Base-by-base conservation (phyloP, 1,140 invertebrate genomes). In the Riptortus pedestris region DNA sequence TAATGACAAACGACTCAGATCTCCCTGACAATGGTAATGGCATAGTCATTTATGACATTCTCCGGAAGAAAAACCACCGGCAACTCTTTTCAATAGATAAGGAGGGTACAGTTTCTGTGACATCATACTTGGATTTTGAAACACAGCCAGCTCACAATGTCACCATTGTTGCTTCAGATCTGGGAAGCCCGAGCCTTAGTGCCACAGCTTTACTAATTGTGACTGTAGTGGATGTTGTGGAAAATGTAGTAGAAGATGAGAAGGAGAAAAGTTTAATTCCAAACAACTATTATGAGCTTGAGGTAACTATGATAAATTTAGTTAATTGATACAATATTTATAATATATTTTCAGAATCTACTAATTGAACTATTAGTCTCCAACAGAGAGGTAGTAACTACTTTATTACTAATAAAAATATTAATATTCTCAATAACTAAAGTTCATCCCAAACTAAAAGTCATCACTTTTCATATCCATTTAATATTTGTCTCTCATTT, bases 1-100 rank as follows among this genome's bases (percentile, higher is more conserved):
- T 95, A 2, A 82, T 80, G 62, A 92, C 91, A 0, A 90, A 90
- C 52, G 92, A 96, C 75, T 81, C 83, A 0, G 92, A 95, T 72
- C 87, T 69, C 2, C 77, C 83, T 28, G 85, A 84, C 0, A 92
- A 93, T 71, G 89, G 90, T 45, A 90, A 90, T 70, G 87, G 87
- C 0, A 71, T 90, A n/a, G 80, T 90, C 1, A 71, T 89, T 0
- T 90, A 85, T 68, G 84, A 86, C 66, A 78, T 89, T 47, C 79
- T 77, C 3, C 77, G 81, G 51, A 74, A 78, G 55, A 81, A 81
- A 69, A 82, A 82, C 24, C 73, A 79, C 47, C 72, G 78, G 16
- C 85, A 84, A 62, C 74, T 86, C n/a, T 90, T 91, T 70, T 74
- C 81, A 20, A 86, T 91, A 45, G 87, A 91, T 70, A 85, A 87